phyloP scores from a whole-genome alignment of 2,888 invertebrate species.

The Electrophaes corylata region DNA sequence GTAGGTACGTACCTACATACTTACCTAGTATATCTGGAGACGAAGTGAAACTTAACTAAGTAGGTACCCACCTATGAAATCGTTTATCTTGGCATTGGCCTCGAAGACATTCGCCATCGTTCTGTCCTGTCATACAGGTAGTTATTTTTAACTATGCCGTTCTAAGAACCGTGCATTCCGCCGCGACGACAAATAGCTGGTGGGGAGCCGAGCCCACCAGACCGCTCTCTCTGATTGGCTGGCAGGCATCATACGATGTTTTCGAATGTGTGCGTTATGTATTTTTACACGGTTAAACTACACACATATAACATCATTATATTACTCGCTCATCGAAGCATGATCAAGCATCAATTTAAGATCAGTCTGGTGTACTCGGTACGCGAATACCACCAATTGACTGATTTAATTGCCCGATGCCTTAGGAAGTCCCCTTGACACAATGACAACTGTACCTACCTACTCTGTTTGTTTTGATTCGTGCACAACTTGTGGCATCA shows the following conservation, averaged over 20 bases:
- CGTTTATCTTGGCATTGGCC: conserved; percentile 64
- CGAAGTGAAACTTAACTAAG: background rate
- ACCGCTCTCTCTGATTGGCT: conserved; percentile 67
- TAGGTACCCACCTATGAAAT: conserved; percentile 32
- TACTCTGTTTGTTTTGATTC: conserved; percentile 50
- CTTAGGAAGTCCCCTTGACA: conserved; percentile 76
- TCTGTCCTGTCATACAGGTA: conserved; percentile 71
- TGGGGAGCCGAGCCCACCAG: conserved; percentile 82
- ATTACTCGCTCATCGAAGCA: conserved; percentile 57
- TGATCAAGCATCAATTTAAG: conserved; percentile 74
- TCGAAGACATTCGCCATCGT: conserved; percentile 61
- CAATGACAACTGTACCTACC: conserved; percentile 45
- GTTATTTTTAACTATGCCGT: conserved; percentile 81
- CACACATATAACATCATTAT: conserved; percentile 49
- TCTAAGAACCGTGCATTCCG: conserved; percentile 76
- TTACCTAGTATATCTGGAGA: background rate
- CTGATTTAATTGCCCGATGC: conserved; percentile 74
- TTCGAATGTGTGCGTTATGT: conserved; percentile 64
- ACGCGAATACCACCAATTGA: conserved; percentile 58
- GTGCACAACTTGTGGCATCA: conserved; percentile 11
- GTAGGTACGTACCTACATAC: no score
- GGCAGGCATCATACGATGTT: conserved; percentile 76
- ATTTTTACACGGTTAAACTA: conserved; percentile 42
- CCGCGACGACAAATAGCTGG: conserved; percentile 49
- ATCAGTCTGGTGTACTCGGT: conserved; percentile 57